Conservation (phyloP, 2,113 vertebrate genomes). For the Ifrita kowaldi region DNA sequence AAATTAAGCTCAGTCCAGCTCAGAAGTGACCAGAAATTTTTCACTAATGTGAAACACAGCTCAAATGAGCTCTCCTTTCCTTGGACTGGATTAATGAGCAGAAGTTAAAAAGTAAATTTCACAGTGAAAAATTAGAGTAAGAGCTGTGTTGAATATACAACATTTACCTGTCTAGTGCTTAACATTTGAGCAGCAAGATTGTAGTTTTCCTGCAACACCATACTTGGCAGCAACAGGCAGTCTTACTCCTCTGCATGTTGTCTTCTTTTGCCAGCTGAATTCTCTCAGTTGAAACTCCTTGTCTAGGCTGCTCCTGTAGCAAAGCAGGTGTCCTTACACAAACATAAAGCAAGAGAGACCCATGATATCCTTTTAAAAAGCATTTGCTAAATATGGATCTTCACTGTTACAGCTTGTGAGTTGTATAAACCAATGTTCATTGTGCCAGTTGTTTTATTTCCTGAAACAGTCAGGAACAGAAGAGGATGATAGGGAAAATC, state of each 20-base stretch:
- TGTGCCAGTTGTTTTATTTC: neutral
- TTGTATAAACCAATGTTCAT: neutral
- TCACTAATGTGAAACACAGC: neutral
- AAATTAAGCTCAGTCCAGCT: neutral
- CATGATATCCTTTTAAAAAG: neutral
- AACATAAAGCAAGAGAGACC: neutral
- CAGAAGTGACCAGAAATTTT: neutral
- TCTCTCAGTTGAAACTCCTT: neutral
- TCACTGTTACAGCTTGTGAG: neutral
- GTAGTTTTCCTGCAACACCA: neutral
- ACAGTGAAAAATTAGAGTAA: neutral
- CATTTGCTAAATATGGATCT: neutral
- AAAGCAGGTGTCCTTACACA: neutral
- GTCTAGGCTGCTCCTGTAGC: neutral
- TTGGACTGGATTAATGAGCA: neutral
- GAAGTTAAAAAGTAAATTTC: neutral
- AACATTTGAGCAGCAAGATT: neutral
- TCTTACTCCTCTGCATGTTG: neutral
- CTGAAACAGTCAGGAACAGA: neutral
- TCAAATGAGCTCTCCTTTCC: neutral
- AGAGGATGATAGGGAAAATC: neutral
- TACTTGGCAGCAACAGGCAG: neutral
- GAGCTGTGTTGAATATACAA: neutral
- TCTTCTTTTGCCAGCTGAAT: neutral
- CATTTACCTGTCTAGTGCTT: neutral